Evolutionary conservation across 2,888 invertebrate genomes (phyloP), one percentile per base, ranked within the genome.

Genomic region (Macaria liturata): DNA sequence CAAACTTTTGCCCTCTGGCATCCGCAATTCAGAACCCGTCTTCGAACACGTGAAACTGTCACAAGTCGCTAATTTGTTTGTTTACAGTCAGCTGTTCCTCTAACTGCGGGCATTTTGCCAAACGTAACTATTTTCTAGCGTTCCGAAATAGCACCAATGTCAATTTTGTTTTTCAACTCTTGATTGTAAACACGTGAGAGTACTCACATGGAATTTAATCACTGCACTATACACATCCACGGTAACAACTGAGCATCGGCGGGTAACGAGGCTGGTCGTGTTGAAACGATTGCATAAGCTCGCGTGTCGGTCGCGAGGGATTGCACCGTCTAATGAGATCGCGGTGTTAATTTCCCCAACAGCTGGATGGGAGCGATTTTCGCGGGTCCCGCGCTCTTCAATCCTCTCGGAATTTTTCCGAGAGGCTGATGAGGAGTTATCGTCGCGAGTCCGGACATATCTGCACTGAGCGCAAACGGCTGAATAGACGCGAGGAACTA

Each of bases 11-110:
- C 4, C 32, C 34, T 52, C 30, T 47, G 9, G 5, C 46, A 46
- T 54, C 34, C n/a, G 43, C 32, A 9, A 32, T 39, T 4, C 31
- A 4, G 45, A 9, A 37, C 40, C 37, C 66, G 67, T 59, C 70
- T 76, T 70, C 73, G 70, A 70, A 69, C 74, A 69, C 71, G 73
- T 71, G 64, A 76, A 73, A 71, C 71, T 75, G 75, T 80, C 75
- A 72, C 70, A 63, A 63, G 70, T 69, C 71, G 71, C 74, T 83
- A 83, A 88, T 83, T 82, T 86, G 84, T 90, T 91, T 90, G 88
- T 91, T 90, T 90, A 90, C 90, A 78, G 83, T 88, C 89, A 88
- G 88, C 88, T 90, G 88, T 86, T 88, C 77, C 74, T 69, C 75
- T 74, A 72, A 71, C 69, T 75, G 71, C 65, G 90, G 91, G 91